Percentiles rank a stretch among this genome's conserved stretches.
phyloP scores from a whole-genome alignment of 2,888 invertebrate genomes.

The Chaitophorus viminalis region DNA sequence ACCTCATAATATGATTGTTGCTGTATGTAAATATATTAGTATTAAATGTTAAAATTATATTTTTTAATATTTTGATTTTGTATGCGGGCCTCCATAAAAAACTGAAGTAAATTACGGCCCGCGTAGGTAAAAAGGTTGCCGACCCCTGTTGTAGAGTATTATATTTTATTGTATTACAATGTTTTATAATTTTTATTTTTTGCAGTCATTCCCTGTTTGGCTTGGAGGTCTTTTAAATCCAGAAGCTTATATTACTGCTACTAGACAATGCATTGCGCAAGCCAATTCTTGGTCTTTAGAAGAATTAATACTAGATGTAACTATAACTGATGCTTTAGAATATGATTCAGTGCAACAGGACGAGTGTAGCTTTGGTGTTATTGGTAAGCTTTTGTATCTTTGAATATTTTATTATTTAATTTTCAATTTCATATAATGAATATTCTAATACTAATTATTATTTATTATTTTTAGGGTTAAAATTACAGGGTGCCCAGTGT shows the following conservation, averaged over 20 bases:
- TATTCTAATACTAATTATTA: constrained; percentile 56
- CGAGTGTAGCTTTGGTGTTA: constrained; percentile 69
- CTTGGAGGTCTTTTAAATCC: constrained; percentile 97
- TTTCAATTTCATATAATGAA: constrained; percentile 12
- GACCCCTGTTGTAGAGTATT: background rate
- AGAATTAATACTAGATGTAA: constrained; percentile 88
- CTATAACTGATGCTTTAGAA: constrained; percentile 72
- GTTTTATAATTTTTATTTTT: constrained; percentile 63
- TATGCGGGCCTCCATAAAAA: no score
- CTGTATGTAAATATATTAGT: no score
- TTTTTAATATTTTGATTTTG: no score
- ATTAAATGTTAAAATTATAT: no score
- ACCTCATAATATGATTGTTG: no score
- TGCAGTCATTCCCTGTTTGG: constrained; percentile 92
- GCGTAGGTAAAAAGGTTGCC: no score
- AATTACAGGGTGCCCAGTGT: constrained; percentile 95
- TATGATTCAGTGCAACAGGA: constrained; percentile 66
- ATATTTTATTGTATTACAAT: constrained; percentile 25
- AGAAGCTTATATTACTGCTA: constrained; percentile 99
- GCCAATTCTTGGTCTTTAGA: constrained; percentile 97
- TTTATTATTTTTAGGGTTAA: constrained; percentile 79
- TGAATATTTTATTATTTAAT: no score
- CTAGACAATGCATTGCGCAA: constrained; percentile 97
- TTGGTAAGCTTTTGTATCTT: constrained; percentile 67
- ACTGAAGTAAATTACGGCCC: no score